Evolutionary conservation across 1,140 invertebrate genomes (phyloP).

Genomic region (Eulimnadia texana): DNA sequence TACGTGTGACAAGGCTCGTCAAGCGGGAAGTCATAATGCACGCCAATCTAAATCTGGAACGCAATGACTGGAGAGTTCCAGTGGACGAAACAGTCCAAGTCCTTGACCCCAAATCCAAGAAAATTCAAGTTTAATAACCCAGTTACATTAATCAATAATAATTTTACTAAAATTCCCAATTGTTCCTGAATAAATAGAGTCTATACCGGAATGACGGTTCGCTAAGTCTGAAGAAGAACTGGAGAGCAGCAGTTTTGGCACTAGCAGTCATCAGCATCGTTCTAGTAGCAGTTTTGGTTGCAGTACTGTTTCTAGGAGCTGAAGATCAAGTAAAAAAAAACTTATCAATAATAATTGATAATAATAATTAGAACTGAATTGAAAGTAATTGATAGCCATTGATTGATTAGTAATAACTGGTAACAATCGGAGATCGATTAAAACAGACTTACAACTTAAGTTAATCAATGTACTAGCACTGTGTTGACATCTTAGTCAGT

Average conservation of each 20-base stretch:
- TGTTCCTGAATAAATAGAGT: neutral
- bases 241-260: slow-evolving; percentile 1
- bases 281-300: slow-evolving; percentile 1
- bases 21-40: slow-evolving; percentile 45
- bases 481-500: neutral
- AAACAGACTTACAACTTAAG: too few relatives aligned
- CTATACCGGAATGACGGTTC: slow-evolving; percentile 2
- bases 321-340: slow-evolving; percentile 3
- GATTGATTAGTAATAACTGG: too few relatives aligned
- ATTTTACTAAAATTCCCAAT: neutral
- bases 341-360: neutral
- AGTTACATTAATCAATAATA: neutral
- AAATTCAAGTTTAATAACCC: slow-evolving; percentile 23
- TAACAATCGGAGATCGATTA: too few relatives aligned
- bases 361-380: too few relatives aligned
- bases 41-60: slow-evolving; percentile 64
- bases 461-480: neutral
- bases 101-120: slow-evolving; percentile 63
- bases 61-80: slow-evolving; percentile 67
- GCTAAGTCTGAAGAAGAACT: neutral
- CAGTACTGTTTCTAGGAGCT: neutral
- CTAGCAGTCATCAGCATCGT: slow-evolving; percentile 1
- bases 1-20: too few relatives aligned
- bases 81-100: slow-evolving; percentile 77
- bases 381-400: too few relatives aligned